Conservation (phyloP, 2,113 vertebrate genomes). For the Hoplias malabaricus region DNA sequence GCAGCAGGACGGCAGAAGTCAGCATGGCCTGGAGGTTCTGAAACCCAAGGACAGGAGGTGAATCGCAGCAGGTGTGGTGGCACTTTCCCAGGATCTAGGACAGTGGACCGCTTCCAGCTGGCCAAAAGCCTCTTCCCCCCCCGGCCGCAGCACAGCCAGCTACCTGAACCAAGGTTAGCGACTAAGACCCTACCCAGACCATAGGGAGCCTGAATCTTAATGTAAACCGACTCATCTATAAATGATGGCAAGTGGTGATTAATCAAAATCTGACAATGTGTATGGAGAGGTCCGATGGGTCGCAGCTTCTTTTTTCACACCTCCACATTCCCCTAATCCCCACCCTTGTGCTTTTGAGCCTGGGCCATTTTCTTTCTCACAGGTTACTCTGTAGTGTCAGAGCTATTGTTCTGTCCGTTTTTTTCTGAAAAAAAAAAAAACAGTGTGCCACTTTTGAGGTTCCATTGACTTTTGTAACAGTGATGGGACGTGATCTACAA, state of each 20-base stretch:
- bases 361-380: conserved; percentile 14
- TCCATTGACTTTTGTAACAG: background rate
- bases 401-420: background rate
- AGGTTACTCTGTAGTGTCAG: background rate
- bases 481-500: background rate
- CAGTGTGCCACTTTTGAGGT: background rate
- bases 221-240: conserved; percentile 68
- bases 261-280: conserved; percentile 57
- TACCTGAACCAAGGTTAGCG: conserved; percentile 70
- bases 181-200: conserved; percentile 56
- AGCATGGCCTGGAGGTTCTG: conserved; percentile 36
- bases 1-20: background rate
- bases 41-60: conserved; percentile 68
- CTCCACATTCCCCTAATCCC: background rate
- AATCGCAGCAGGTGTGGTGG: conserved; percentile 63
- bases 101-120: conserved; percentile 69
- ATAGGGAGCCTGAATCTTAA: conserved; percentile 70
- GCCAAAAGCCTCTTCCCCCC: conserved; percentile 44
- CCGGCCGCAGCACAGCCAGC: conserved; percentile 34
- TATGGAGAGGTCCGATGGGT: conserved; percentile 39
- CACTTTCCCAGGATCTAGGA: conserved; percentile 66
- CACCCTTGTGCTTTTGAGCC: conserved; percentile 21
- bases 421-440: background rate
- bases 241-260: conserved; percentile 62
- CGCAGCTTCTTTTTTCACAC: conserved; percentile 40